Conservation (phyloP, 2,888 invertebrate genomes). For the Synanthedon myopaeformis region DNA sequence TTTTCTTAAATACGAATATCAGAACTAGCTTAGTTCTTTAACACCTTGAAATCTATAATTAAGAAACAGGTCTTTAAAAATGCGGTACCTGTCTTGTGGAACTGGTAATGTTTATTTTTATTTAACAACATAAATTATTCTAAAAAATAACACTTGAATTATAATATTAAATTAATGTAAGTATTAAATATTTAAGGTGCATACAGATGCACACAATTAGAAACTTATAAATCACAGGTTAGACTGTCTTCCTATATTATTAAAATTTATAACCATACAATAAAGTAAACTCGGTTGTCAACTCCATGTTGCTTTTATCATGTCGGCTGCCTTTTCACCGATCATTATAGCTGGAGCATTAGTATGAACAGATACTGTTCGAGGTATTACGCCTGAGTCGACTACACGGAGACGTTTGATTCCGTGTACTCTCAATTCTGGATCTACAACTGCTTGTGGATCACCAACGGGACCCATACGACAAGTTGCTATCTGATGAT, state of each 20-base stretch:
- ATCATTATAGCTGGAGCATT: slow-evolving; percentile 71
- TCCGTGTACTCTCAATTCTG: slow-evolving; percentile 62
- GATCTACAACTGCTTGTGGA: slow-evolving; percentile 74
- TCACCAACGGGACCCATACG: slow-evolving; percentile 75
- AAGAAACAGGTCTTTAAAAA: too few species aligned
- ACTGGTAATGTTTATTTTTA: too few species aligned
- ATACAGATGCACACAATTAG: too few species aligned
- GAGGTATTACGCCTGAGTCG: slow-evolving; percentile 67
- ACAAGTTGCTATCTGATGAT: slow-evolving; percentile 75
- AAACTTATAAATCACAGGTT: background rate
- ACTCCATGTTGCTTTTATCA: slow-evolving; percentile 61
- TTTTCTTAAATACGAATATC: too few species aligned
- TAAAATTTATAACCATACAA: background rate
- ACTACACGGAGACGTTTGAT: slow-evolving; percentile 58
- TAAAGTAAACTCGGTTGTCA: slow-evolving; percentile 1
- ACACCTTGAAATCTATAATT: too few species aligned
- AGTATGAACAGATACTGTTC: slow-evolving; percentile 65
- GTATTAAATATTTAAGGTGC: too few species aligned
- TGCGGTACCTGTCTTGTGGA: too few species aligned
- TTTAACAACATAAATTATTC: too few species aligned
- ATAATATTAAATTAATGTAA: too few species aligned
- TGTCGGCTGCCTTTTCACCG: slow-evolving; percentile 68
- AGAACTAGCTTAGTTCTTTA: too few species aligned
- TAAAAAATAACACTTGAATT: too few species aligned
- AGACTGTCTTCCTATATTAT: background rate